Conservation (phyloP, 92 coral and sea anemone species). For the Anthopleura xanthogrammica region DNA sequence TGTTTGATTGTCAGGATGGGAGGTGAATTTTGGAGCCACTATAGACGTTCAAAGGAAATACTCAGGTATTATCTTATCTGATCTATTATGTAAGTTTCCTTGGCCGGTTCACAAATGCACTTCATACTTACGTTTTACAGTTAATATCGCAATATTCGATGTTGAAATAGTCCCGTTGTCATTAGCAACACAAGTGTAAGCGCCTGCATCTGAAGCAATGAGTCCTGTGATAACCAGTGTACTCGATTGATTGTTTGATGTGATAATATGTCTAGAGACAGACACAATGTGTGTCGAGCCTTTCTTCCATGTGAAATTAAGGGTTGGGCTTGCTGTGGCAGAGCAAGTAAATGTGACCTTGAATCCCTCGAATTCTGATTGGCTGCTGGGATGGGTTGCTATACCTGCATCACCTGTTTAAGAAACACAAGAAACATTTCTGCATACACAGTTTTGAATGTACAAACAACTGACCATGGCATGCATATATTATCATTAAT, state of each 20-base stretch:
- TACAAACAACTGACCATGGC: no score
- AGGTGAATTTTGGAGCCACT: no score
- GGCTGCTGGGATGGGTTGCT: neutral
- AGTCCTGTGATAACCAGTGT: conserved; percentile 8
- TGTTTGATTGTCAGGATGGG: no score
- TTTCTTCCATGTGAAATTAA: neutral
- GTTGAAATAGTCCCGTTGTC: neutral
- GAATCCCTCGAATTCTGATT: neutral
- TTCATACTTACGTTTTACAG: conserved; percentile 1
- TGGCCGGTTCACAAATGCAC: no score
- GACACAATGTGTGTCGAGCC: neutral
- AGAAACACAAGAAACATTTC: no score
- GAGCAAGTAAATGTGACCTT: neutral
- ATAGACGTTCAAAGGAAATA: no score
- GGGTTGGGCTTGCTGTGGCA: neutral
- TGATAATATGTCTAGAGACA: neutral
- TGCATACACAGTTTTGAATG: no score
- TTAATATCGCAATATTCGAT: neutral
- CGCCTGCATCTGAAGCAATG: neutral
- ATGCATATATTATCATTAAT: no score
- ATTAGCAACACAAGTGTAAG: neutral
- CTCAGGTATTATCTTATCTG: no score
- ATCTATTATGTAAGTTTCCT: no score
- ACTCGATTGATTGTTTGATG: conserved; percentile 3
- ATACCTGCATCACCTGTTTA: neutral